Evolutionary conservation across 2,797 vertebrate genomes (phyloP), one percentile per base, ranked within the genome.

Genomic region (Lophotriccus pileatus): DNA sequence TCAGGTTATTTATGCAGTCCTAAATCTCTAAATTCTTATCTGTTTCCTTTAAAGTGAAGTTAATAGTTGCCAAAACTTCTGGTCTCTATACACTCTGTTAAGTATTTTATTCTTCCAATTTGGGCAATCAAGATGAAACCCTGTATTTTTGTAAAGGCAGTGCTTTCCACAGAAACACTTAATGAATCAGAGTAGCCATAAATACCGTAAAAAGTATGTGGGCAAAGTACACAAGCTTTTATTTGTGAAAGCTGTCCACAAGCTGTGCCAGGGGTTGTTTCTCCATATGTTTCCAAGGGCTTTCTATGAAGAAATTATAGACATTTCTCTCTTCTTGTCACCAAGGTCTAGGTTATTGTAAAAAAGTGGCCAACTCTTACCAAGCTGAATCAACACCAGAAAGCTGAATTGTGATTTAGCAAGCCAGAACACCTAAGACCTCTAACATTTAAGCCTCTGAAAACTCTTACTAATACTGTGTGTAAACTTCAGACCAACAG

Each of bases 321-420:
- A 64, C 19, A 49, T 76, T 93, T 73, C 52, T 86, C 70, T 83
- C 53, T 59, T 44, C 67, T 81, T 85, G 63, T 60, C 89, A 94
- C 50, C 50, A 89, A 89, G 52, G 87, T 28, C 44, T 37, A 58
- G n/a, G 41, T 49, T 76, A 82, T 32, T 55, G 18, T 60, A 85
- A 90, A 63, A 49, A 93, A 70, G 46, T 28, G 30, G 59, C 30
- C 76, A 89, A 84, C 14, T 84, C 74, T 90, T 78, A 94, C 30
- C 70, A 84, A 77, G 70, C 63, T 87, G 64, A 92, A 89, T 64
- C 86, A 92, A 91, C 32, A 95, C 84, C 17, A 89, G 63, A 76
- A 95, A 84, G 37, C 20, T 62, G 22, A 93, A 67, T 23, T 67
- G 64, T 88, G 34, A 37, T 74, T 89, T 70, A 87, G 64, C 7